A percentile compares a stretch with the other conserved stretches of the same genome.
Conservation (phyloP, 2,888 invertebrate genomes). For the Archaeoteleia sp. region DNA sequence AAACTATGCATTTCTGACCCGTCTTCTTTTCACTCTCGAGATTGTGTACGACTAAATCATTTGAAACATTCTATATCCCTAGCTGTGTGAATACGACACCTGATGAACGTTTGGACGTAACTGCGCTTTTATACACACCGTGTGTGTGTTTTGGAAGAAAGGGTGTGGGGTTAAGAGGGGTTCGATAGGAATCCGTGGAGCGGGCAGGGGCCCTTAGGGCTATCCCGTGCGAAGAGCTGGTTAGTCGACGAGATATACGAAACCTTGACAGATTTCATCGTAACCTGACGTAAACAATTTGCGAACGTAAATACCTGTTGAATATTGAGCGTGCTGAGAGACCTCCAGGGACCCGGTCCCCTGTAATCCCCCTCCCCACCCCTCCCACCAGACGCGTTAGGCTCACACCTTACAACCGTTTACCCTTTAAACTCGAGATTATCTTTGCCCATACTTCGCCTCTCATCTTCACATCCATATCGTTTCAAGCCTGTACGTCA, state of each 20-base stretch:
- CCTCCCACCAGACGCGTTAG: slow-evolving; percentile 33
- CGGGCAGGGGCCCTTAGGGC: slow-evolving; percentile 28
- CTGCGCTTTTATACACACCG: slow-evolving; percentile 38
- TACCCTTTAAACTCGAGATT: slow-evolving; percentile 69
- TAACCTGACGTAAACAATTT: slow-evolving; percentile 73
- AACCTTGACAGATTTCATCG: slow-evolving; percentile 72
- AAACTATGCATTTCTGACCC: too few species aligned
- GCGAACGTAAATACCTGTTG: slow-evolving; percentile 73
- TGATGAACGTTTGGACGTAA: slow-evolving; percentile 58
- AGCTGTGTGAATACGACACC: slow-evolving; percentile 2
- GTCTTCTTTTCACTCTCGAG: too few species aligned
- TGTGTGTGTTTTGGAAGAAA: slow-evolving; percentile 31
- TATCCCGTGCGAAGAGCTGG: slow-evolving; percentile 34
- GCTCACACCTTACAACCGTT: slow-evolving; percentile 59
- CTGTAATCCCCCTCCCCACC: slow-evolving; percentile 15
- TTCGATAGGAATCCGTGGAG: slow-evolving; percentile 34
- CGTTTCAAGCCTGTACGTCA: slow-evolving; percentile 55
- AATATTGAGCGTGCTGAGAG: slow-evolving; percentile 65
- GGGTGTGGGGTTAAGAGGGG: slow-evolving; percentile 30
- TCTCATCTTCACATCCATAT: slow-evolving; percentile 31
- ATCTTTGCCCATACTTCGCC: slow-evolving; percentile 32
- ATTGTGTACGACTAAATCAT: too few species aligned
- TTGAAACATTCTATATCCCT: too few species aligned
- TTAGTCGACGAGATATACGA: slow-evolving; percentile 58
- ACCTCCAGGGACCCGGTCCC: slow-evolving; percentile 56